These are phyloP conservation scores for Felis chaus DNA, from an alignment of 2,113 vertebrate species.

Conservation along the genomic window DNA sequence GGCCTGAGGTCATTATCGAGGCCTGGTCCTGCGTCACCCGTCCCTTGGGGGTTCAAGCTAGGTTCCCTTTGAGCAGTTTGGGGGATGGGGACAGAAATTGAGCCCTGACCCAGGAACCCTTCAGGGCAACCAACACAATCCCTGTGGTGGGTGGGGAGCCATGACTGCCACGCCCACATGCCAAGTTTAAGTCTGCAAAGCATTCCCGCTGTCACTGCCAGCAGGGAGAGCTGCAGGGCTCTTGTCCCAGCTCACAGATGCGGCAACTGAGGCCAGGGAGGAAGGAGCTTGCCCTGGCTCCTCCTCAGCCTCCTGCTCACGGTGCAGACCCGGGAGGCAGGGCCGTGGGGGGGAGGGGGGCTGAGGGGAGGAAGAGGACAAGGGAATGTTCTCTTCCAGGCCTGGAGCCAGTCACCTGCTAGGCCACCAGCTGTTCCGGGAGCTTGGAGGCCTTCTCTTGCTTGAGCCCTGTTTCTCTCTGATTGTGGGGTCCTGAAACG, in stretches of 20 bases:
- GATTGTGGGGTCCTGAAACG: neutral
- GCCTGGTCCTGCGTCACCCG: neutral
- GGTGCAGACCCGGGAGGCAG: rapidly evolving
- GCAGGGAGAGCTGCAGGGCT: neutral
- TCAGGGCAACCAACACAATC: neutral
- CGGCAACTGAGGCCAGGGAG: neutral
- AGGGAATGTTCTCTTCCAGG: neutral
- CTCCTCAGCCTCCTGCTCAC: neutral
- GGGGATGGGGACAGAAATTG: neutral
- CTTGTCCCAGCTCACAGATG: neutral
- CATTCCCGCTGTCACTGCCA: neutral
- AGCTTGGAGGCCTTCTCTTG: neutral
- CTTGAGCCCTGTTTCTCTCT: neutral
- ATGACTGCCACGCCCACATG: rapidly evolving
- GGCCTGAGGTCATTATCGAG: neutral
- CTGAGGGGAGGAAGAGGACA: rapidly evolving
- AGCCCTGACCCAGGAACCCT: neutral
- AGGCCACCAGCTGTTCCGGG: neutral
- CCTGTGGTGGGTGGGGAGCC: rapidly evolving
- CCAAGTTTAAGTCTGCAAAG: neutral
- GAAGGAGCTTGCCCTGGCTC: no score
- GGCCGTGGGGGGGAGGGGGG: neutral
- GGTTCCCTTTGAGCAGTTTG: neutral
- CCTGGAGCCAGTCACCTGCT: neutral
- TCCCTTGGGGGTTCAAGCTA: neutral